Conservation (phyloP, 53 echinoderm and acorn worm species). For the Temnopleurus reevesii region DNA sequence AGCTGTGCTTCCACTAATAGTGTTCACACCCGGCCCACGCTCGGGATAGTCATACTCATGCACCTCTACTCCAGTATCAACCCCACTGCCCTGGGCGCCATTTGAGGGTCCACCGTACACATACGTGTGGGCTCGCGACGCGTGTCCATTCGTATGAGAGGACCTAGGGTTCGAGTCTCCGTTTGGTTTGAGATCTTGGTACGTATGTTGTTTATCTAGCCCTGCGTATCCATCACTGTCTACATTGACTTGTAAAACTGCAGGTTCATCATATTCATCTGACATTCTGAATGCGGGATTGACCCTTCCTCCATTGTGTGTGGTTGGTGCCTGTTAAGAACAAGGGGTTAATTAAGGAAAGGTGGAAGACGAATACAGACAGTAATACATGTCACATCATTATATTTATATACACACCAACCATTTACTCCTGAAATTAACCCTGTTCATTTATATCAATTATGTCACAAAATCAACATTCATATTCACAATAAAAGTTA, state of each 20-base stretch:
- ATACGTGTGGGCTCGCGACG: not conserved
- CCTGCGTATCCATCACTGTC: not conserved
- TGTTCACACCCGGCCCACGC: not conserved
- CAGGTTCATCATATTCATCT: not conserved
- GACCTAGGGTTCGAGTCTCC: not conserved
- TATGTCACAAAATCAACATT: not conserved
- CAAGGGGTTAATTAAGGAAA: not conserved
- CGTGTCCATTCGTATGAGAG: constrained; percentile 2
- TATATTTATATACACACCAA: too few relatives aligned
- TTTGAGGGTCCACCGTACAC: not conserved
- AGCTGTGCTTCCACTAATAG: not conserved
- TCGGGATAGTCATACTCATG: constrained; percentile 21
- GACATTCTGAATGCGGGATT: constrained; percentile 9
- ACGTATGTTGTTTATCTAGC: not conserved
- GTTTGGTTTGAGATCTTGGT: constrained; percentile 20
- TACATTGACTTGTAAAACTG: not conserved
- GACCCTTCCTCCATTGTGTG: not conserved
- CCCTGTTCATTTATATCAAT: not conserved
- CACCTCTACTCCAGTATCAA: not conserved
- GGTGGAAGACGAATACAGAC: not conserved
- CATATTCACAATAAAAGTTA: too few relatives aligned
- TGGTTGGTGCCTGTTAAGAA: not conserved
- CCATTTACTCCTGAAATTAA: not conserved
- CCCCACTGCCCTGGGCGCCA: not conserved
- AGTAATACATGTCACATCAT: not conserved